phyloP scores from a whole-genome alignment of 1,140 invertebrate species.

The Drusus annulatus region DNA sequence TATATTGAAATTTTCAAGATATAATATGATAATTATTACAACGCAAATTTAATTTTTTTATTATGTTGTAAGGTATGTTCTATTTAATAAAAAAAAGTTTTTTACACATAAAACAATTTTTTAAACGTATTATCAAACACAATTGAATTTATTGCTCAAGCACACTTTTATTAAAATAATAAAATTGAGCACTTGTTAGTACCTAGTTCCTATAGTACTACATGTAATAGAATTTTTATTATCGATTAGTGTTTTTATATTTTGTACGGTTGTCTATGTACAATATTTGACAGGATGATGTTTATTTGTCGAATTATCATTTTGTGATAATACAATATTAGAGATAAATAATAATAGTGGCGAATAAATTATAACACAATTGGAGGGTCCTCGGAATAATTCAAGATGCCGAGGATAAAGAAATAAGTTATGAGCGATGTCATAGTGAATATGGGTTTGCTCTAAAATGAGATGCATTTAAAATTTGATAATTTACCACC shows the following conservation, averaged over 20 bases:
- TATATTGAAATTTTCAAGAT: no score
- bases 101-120: no score
- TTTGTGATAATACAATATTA: not conserved
- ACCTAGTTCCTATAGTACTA: not conserved
- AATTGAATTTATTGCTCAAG: no score
- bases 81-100: no score
- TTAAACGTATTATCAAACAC: no score
- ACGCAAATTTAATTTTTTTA: no score
- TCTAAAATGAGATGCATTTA: not conserved
- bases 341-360: no score
- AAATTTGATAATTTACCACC: not conserved
- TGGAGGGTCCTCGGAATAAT: not conserved
- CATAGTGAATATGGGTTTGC: not conserved
- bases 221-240: not conserved
- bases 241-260: not conserved
- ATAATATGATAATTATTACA: no score
- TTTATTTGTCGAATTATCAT: slow-evolving; percentile 19
- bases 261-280: slow-evolving; percentile 12
- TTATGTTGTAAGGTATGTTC: no score
- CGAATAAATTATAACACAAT: not conserved
- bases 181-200: no score
- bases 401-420: not conserved
- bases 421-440: not conserved
- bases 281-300: slow-evolving; percentile 37
- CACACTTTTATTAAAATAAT: no score